Evolutionary conservation across 2,797 vertebrate species (phyloP).

Genomic region (Emydoidea blandingii): DNA sequence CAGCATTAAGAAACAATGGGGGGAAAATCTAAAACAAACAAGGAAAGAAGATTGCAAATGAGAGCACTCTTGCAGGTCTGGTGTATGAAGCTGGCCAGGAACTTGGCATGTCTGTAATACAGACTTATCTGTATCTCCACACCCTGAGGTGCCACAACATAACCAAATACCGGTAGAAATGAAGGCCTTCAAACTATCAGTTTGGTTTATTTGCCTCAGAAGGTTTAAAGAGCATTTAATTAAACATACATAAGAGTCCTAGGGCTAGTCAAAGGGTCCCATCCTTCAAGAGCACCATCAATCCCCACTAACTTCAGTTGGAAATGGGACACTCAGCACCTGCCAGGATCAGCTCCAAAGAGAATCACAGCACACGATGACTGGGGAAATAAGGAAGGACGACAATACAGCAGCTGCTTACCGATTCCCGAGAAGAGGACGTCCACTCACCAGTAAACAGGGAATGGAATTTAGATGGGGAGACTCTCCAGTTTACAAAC

Average conservation of each 20-base stretch:
- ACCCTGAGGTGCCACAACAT: background rate
- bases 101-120: background rate
- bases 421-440: background rate
- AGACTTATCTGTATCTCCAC: background rate
- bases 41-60: background rate
- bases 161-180: background rate
- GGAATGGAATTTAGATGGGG: background rate
- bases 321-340: background rate
- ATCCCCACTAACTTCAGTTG: background rate
- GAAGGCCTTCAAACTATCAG: background rate
- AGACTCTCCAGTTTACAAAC: background rate
- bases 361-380: background rate
- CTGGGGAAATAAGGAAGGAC: background rate
- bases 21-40: accelerated
- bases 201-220: background rate
- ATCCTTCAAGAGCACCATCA: background rate
- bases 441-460: background rate
- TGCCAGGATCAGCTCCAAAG: background rate
- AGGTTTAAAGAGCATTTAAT: background rate
- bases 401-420: background rate
- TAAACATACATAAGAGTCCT: background rate
- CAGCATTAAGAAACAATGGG: background rate
- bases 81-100: background rate
- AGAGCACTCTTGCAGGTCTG: background rate
- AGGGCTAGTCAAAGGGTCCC: background rate